Evolutionary conservation across 1,140 invertebrate species (phyloP).

Genomic region (Luehdorfia chinensis): DNA sequence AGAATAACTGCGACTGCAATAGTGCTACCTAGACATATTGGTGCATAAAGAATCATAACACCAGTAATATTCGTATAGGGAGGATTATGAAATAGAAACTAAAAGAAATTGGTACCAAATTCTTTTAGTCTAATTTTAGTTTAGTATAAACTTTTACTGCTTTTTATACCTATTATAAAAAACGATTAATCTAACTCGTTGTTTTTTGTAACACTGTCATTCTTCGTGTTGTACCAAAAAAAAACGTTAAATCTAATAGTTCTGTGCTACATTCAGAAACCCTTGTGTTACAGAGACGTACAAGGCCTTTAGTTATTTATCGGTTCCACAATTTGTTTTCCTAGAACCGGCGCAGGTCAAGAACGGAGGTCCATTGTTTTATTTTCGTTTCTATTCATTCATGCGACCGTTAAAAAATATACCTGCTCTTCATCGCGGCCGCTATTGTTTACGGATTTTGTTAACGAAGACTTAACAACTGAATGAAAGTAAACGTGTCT

Average conservation of each 20-base stretch:
- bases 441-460: conserved; percentile 1
- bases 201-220: too few species aligned
- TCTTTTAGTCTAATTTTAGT: too few species aligned
- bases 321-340: conserved; percentile 14
- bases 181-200: too few species aligned
- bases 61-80: too few species aligned
- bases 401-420: conserved; percentile 1
- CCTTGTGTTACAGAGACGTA: conserved; percentile 6
- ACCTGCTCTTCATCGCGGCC: conserved; percentile 1
- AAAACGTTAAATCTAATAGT: conserved; percentile 2
- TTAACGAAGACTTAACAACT: conserved; percentile 6
- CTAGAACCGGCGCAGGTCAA: conserved; percentile 12
- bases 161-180: too few species aligned
- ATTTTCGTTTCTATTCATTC: conserved; percentile 15
- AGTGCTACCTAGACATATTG: too few species aligned
- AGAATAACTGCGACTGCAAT: too few species aligned
- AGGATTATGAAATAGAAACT: too few species aligned
- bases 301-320: conserved; percentile 12
- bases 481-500: conserved; percentile 1
- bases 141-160: too few species aligned
- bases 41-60: too few species aligned
- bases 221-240: conserved; percentile 1
- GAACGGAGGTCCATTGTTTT: conserved; percentile 13
- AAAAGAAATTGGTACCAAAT: too few species aligned
- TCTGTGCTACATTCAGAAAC: conserved; percentile 10